Evolutionary conservation across 2,113 vertebrate genomes (phyloP).

Genomic region (Oriolus oriolus): DNA sequence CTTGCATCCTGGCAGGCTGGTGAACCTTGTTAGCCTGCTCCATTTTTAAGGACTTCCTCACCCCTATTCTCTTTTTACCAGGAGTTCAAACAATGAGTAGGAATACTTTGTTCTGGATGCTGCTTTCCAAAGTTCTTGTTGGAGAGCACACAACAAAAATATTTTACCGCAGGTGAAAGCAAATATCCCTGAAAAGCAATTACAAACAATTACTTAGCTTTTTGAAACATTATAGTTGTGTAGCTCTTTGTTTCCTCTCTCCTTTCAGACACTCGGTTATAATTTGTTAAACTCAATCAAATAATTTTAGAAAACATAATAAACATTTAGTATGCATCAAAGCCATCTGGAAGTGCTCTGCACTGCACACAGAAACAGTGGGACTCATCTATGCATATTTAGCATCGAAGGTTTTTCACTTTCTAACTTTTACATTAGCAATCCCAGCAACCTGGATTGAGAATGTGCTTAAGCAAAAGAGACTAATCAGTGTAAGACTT

Average conservation of each 20-base stretch:
- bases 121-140: background rate
- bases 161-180: background rate
- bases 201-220: slow-evolving; percentile 1
- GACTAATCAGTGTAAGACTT: background rate
- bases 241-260: background rate
- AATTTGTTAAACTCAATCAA: slow-evolving; percentile 22
- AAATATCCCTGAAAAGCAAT: background rate
- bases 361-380: background rate
- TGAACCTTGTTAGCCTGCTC: background rate
- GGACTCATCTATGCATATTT: background rate
- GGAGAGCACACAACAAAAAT: background rate
- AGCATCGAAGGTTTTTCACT: background rate
- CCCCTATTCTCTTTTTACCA: background rate
- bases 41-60: background rate
- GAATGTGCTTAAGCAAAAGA: background rate
- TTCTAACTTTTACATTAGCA: background rate
- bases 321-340: background rate
- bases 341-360: slow-evolving; percentile 11
- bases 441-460: background rate
- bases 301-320: slow-evolving; percentile 27
- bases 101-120: background rate
- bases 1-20: background rate
- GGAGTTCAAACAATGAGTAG: background rate
- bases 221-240: background rate
- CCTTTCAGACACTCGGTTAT: background rate